Conservation (phyloP, 2,888 invertebrate genomes). For the Limnephilus auricula region DNA sequence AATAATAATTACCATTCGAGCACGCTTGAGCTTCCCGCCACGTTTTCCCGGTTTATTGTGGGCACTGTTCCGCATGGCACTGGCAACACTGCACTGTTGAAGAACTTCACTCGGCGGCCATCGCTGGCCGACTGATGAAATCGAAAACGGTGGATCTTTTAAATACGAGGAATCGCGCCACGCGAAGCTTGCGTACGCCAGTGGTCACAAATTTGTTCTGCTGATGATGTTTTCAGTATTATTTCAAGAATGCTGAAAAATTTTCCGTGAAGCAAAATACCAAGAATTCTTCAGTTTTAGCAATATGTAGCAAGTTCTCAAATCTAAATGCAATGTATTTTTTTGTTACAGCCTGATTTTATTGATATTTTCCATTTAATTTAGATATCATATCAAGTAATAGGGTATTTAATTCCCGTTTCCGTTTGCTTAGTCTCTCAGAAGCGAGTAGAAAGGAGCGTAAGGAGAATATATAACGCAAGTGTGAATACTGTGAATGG, state of each 20-base stretch:
- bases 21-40: slow-evolving; percentile 34
- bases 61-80: not conserved
- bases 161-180: slow-evolving; percentile 34
- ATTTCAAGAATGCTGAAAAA: not conserved
- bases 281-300: too few relatives aligned
- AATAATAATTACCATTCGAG: slow-evolving; percentile 34
- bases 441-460: too few relatives aligned
- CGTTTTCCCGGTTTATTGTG: slow-evolving; percentile 20
- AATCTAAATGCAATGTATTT: too few relatives aligned
- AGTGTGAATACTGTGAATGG: too few relatives aligned
- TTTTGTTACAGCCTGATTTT: too few relatives aligned
- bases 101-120: slow-evolving; percentile 26
- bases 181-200: slow-evolving; percentile 9
- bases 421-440: too few relatives aligned
- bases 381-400: too few relatives aligned
- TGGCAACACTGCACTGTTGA: not conserved
- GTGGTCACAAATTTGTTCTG: not conserved
- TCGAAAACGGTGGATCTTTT: slow-evolving; percentile 61
- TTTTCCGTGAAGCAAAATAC: not conserved
- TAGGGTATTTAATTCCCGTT: too few relatives aligned
- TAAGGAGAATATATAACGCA: too few relatives aligned
- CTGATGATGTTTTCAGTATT: not conserved
- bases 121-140: slow-evolving; percentile 62
- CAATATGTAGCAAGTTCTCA: too few relatives aligned
- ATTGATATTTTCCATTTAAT: too few relatives aligned